Conservation (phyloP, 2,797 vertebrate species). For the Crocodylus rhombifer region DNA sequence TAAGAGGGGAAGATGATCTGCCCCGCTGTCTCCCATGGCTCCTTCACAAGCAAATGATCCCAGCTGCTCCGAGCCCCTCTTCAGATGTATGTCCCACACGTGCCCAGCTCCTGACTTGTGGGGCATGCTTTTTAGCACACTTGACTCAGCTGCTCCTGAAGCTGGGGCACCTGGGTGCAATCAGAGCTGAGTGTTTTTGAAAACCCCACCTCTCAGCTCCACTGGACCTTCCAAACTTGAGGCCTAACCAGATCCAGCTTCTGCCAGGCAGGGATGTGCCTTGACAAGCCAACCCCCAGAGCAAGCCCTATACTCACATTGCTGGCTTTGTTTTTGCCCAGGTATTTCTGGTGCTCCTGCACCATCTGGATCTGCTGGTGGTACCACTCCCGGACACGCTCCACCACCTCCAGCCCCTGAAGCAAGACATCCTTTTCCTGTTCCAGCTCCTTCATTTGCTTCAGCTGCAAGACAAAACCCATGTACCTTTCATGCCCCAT, state of each 20-base stretch:
- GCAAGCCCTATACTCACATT: constrained; percentile 77
- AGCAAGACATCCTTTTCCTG: constrained; percentile 93
- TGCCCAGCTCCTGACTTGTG: background rate
- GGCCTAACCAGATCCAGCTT: background rate
- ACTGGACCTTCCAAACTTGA: background rate
- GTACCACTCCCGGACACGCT: constrained; percentile 91
- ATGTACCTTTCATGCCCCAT: background rate
- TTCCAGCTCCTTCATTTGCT: constrained; percentile 95
- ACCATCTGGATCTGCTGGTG: constrained; percentile 91
- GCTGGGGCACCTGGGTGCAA: background rate
- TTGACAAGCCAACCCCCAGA: background rate
- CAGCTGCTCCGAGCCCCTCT: background rate
- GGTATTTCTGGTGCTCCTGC: constrained; percentile 88
- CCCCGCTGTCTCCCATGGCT: background rate
- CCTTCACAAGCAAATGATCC: background rate
- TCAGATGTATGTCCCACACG: background rate
- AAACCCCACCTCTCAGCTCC: background rate
- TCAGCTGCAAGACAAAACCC: constrained; percentile 81
- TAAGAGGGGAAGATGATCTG: background rate
- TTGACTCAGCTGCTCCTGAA: background rate
- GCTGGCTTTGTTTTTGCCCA: constrained; percentile 83
- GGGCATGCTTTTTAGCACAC: too few relatives aligned
- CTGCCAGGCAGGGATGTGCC: background rate
- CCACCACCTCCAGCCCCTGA: constrained; percentile 92
- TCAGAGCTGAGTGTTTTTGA: background rate